phyloP scores from a whole-genome alignment of 2,797 vertebrate genomes.

The Huso huso region DNA sequence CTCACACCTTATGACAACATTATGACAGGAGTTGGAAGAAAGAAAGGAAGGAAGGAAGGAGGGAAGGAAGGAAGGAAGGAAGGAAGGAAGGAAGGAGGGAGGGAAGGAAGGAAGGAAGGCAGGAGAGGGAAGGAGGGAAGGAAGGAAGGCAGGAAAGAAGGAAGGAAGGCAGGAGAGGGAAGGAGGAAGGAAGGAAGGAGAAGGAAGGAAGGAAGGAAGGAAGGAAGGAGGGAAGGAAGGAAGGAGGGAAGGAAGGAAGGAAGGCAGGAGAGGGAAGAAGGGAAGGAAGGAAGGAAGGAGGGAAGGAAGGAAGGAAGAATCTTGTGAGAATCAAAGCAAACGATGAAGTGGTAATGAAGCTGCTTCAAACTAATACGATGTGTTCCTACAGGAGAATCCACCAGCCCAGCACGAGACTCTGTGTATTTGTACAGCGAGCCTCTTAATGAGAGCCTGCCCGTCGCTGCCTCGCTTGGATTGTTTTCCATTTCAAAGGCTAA shows the following conservation, averaged over 20 bases:
- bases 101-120: no score
- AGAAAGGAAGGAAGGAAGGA: no score
- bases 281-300: neutral
- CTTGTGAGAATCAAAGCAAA: neutral
- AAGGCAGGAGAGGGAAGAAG: no score
- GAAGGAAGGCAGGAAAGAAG: neutral
- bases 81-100: no score
- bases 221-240: no score
- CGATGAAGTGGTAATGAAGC: neutral
- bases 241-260: neutral
- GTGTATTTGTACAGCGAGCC: neutral
- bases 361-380: neutral
- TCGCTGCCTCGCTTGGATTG: neutral
- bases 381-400: neutral
- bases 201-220: neutral
- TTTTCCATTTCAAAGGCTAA: neutral
- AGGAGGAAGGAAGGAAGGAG: no score
- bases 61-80: no score
- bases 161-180: neutral
- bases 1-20: no score
- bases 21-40: no score
- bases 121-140: neutral
- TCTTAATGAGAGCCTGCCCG: neutral
- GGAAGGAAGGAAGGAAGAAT: neutral
- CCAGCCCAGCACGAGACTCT: neutral